Evolutionary conservation across 2,113 vertebrate genomes (phyloP), one percentile per base, ranked within the genome.

Genomic region (Rhea pennata): DNA sequence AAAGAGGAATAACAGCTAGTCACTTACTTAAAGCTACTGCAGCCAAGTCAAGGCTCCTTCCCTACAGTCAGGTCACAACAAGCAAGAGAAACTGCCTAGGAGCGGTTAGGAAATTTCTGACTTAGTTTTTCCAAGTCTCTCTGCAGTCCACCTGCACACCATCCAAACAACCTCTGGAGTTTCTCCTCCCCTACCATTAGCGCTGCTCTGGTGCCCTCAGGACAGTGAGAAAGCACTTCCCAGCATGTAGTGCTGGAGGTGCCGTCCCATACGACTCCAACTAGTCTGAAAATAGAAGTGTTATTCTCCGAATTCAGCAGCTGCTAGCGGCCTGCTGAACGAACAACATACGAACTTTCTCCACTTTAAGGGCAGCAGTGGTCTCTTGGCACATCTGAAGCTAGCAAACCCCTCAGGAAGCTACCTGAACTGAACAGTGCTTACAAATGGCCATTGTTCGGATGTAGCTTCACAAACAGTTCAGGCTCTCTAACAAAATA

Each of bases 381-480:
- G n/a, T 8, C 92, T 19, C 66, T 42, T 71, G 26, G 31, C 39
- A 88, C 82, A 86, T 26, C 58, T 65, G 42, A 88, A 86, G 26
- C 58, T 83, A 75, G 79, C 20, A 78, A 85, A 82, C 17, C 14
- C 40, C 39, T 78, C 24, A 46, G 77, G 78, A 81, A 85, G 27
- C 27, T 59, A 19, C 12, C 10, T 5, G 27, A 56, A 67, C 62
- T 69, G 56, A 67, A 64, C 0, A 0, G 24, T 51, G 9, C 22
- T 70, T 27, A 39, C 15, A 54, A 84, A 75, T 42, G 62, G 39
- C 33, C 15, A 21, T 5, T 66, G 62, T 59, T 44, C 81, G 66
- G 78, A 76, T 4, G 51, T 0, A 5, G n/a, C 59, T 72, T 82
- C 78, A 85, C 26, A 77, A 94, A 51, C 16, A 87, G 56, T 65